These are phyloP conservation scores for Hyperoplus immaculatus DNA, from an alignment of 2,797 vertebrate species.

Conservation along the genomic window DNA sequence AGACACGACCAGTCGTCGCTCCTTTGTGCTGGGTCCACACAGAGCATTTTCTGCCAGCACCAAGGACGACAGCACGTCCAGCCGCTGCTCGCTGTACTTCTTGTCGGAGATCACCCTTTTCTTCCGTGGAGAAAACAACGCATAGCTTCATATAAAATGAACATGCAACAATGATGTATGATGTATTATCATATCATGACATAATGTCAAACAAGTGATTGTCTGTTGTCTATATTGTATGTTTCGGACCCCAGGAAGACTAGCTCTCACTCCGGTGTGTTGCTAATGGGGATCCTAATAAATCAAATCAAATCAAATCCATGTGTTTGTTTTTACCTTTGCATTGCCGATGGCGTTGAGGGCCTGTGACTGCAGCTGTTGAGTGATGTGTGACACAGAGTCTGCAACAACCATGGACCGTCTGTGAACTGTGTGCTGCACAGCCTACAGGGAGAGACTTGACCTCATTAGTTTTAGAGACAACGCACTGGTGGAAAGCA, in stretches of 20 bases:
- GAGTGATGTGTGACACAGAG: constrained; percentile 95
- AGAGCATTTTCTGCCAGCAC: constrained; percentile 96
- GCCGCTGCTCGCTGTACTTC: constrained; percentile 97
- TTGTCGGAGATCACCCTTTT: constrained; percentile 99
- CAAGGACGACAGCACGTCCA: constrained; percentile 96
- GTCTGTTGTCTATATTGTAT: too few relatives aligned
- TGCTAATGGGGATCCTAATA: too few relatives aligned
- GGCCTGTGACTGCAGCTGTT: constrained; percentile 96
- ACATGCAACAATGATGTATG: background rate
- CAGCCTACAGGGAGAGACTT: constrained; percentile 84
- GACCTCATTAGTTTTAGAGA: background rate
- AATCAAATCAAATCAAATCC: too few relatives aligned
- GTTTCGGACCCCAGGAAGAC: too few relatives aligned
- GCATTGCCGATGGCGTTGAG: constrained; percentile 91
- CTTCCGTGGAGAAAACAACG: constrained; percentile 76
- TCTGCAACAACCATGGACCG: constrained; percentile 96
- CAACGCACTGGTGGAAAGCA: background rate
- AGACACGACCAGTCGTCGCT: constrained; percentile 92
- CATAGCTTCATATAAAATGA: constrained; percentile 19
- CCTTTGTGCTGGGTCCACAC: constrained; percentile 95
- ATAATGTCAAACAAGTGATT: too few relatives aligned
- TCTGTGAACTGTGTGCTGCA: constrained; percentile 95
- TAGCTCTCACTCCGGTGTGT: too few relatives aligned
- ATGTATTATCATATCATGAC: too few relatives aligned
- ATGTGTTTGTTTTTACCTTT: constrained; percentile 85